phyloP scores from a whole-genome alignment of 2,113 vertebrate genomes.

The Cacatua alba region DNA sequence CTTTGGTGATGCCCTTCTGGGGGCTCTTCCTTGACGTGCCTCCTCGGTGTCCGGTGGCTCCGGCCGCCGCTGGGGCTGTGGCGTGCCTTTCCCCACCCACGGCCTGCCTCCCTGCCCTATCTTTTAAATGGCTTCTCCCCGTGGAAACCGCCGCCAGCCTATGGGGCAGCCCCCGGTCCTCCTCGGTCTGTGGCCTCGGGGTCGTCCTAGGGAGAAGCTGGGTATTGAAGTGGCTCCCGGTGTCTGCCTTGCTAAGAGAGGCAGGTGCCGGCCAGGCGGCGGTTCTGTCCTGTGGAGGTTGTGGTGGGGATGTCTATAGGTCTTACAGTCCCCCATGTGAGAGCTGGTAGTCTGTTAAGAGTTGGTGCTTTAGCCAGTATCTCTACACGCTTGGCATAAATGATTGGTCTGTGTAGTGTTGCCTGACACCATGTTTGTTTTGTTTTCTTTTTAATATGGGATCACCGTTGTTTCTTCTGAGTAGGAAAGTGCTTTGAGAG shows the following conservation, averaged over 20 bases:
- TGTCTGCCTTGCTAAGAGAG: not conserved
- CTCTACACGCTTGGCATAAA: accelerated
- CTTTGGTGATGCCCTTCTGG: no score
- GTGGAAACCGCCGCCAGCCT: not conserved
- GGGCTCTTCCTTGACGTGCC: not conserved
- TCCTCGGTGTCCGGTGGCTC: not conserved
- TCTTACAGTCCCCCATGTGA: accelerated
- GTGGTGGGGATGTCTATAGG: no score
- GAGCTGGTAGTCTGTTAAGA: not conserved
- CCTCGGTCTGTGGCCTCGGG: not conserved
- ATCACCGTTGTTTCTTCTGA: not conserved
- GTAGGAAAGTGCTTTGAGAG: no score
- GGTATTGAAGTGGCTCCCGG: not conserved
- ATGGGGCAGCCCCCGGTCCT: not conserved
- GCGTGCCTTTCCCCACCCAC: not conserved
- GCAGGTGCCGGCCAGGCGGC: not conserved
- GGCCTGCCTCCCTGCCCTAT: no score
- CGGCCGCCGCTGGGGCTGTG: not conserved
- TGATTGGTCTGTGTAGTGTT: not conserved
- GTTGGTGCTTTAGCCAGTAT: not conserved
- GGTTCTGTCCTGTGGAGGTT: not conserved
- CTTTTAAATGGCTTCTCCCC: not conserved
- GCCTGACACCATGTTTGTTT: not conserved
- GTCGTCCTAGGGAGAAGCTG: not conserved
- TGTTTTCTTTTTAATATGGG: not conserved